Base-by-base conservation (phyloP, 2,888 invertebrate genomes). In the Lobophora halterata region DNA sequence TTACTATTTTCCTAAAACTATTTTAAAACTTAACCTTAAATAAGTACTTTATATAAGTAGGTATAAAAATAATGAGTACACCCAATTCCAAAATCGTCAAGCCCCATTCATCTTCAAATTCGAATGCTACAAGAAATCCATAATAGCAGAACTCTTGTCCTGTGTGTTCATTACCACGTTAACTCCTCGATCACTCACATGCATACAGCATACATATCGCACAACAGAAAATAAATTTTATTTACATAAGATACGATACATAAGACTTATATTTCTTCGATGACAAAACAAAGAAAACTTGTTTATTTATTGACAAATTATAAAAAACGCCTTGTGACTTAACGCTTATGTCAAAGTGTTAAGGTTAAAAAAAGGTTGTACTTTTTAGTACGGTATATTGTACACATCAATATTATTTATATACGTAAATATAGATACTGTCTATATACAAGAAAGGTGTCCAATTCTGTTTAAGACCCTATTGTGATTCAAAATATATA, bases 161-260 rank as follows among this genome's bases (percentile, higher is more conserved):
- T 39, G 46, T 49, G 36, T 43, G 39, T 34, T 29, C 29, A 9
- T 28, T 30, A 28, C 39, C 19, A 21, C 20, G 26, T 20, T 26
- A 17, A 37, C 36, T 38, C 20, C 35, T 45, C 30, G 10, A 16
- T 28, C 46, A 38, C 43, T 43, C 29, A 41, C 31, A 24, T 7
- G 28, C 9, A 46, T 28, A 37, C 33, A 17, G 14, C 31, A 38
- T 29, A 39, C n/a, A n/a, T 19, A 36, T 45, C 53, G 49, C 53
- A 54, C 53, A 54, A 44, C 14, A 24, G 20, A 43, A 38, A 47
- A 36, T 18, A 18, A 5, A 13, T 20, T 44, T 8, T 43, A 37
- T 42, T 16, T 19, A 13, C 38, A n/a, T 26, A 27, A 7, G n/a
- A 32, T 26, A 44, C 4, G 24, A 12, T 16, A 35, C 24, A 40